These are phyloP conservation scores for Cenopis cana DNA, from an alignment of 2,888 invertebrate genomes.

Conservation along the genomic window DNA sequence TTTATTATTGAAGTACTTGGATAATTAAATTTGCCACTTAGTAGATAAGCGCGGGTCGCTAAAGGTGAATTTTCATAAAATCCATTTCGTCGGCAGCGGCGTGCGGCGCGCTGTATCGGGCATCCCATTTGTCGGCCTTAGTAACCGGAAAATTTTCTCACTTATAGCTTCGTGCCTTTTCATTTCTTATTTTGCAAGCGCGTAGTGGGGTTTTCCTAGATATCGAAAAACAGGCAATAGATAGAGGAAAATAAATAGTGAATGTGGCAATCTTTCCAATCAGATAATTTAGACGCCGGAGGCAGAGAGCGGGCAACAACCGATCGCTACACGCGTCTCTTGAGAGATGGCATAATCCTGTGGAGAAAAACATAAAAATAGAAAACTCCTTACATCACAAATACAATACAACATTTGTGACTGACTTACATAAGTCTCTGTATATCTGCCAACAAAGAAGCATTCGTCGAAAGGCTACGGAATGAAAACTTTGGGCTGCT, in stretches of 20 bases:
- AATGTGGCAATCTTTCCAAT: constrained; percentile 12
- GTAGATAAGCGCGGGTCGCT: constrained; percentile 29
- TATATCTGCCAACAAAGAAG: constrained; percentile 15
- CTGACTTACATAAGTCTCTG: background rate
- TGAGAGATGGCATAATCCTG: constrained; percentile 1
- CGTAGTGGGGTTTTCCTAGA: background rate
- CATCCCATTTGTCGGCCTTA: constrained; percentile 58
- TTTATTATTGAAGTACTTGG: constrained; percentile 23
- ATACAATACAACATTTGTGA: background rate
- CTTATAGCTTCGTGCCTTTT: constrained; percentile 29
- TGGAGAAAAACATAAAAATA: background rate
- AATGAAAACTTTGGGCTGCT: constrained; percentile 36
- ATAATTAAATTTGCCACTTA: constrained; percentile 40
- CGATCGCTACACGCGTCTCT: constrained; percentile 18
- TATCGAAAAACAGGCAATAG: constrained; percentile 5
- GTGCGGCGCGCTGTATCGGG: constrained; percentile 53
- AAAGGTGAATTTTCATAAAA: constrained; percentile 49
- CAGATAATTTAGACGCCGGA: constrained; percentile 12
- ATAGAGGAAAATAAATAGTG: constrained; percentile 25
- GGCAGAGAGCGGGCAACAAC: background rate
- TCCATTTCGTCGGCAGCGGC: constrained; percentile 42
- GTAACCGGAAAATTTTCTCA: constrained; percentile 50
- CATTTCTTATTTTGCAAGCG: background rate
- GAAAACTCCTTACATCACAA: background rate
- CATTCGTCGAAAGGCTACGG: constrained; percentile 20